Base-by-base conservation (phyloP, 2,113 vertebrate species). In the Ciconia stormi region DNA sequence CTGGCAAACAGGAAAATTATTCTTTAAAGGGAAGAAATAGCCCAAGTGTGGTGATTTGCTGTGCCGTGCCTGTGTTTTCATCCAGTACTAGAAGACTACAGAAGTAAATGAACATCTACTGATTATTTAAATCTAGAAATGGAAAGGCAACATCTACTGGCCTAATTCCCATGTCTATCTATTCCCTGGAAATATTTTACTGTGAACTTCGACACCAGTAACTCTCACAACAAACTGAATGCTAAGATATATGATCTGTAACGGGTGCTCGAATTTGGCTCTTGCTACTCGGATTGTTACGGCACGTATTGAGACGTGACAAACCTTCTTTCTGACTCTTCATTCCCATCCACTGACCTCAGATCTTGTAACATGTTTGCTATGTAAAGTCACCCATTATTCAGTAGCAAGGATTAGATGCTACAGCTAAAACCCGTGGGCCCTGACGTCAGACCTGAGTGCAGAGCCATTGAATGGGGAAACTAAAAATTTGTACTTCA, bases 331-430 rank as follows among this genome's bases (percentile, higher is more conserved):
- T 34, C 84, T 79, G 78, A 38, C 38, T 85, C 53, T n/a, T 81
- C 62, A 34, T 90, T 96, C 82, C 70, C 89, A 53, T 34, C 70
- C 61, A 34, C 50, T 93, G 91, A 94, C 53, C 74, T 94, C 87
- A 76, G 78, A 58, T 17, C 66, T 27, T 32, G 32, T 58, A 82
- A 94, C n/a, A n/a, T 38, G 61, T 53, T 70, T 90, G 73, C 58
- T 70, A 7, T 1, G 6, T 65, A 42, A 80, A 82, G 84, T 80
- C 70, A 76, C 32, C 34, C 2, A 9, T 82, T 78, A 91, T 82
- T 89, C 89, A 58, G 82, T 44, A 82, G 46, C 87, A 42, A 82
- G 73, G 81, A 91, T 85, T 58, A 90, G 52, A 8, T 7, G 80
- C 67, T 73, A 34, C 89, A 77, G 69, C 6, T 3, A 52, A 87